Evolutionary conservation across 2,888 invertebrate species (phyloP).

Genomic region (Smittia sp.): DNA sequence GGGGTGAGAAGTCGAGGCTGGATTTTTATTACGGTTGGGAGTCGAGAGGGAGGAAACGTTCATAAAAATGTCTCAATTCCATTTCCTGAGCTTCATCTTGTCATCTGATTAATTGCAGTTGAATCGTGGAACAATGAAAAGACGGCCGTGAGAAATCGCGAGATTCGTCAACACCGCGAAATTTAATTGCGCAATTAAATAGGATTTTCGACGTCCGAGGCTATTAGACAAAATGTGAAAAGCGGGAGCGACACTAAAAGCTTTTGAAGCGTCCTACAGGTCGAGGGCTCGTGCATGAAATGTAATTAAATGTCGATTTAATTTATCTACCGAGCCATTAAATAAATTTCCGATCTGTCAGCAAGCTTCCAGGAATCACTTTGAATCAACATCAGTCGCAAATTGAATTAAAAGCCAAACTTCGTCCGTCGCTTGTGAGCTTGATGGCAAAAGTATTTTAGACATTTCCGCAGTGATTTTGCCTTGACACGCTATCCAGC

Average conservation of each 20-base stretch:
- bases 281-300: background rate
- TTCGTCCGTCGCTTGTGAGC: no score
- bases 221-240: background rate
- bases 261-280: background rate
- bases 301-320: background rate
- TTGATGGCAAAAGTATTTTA: no score
- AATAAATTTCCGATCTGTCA: background rate
- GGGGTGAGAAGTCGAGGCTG: background rate
- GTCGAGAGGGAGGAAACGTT: background rate
- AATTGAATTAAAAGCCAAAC: no score
- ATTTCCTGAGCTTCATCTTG: background rate
- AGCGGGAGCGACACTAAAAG: background rate
- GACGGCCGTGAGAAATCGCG: background rate
- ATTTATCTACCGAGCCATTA: background rate
- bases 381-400: background rate
- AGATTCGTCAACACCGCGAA: background rate
- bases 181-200: background rate
- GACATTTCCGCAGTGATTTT: no score
- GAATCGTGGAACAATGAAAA: background rate
- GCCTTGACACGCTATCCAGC: no score
- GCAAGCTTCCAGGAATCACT: background rate
- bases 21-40: background rate
- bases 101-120: background rate
- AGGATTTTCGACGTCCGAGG: background rate
- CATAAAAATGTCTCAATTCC: no score